phyloP scores from a whole-genome alignment of 2,113 vertebrate species.

The Nothoprocta pentlandii region DNA sequence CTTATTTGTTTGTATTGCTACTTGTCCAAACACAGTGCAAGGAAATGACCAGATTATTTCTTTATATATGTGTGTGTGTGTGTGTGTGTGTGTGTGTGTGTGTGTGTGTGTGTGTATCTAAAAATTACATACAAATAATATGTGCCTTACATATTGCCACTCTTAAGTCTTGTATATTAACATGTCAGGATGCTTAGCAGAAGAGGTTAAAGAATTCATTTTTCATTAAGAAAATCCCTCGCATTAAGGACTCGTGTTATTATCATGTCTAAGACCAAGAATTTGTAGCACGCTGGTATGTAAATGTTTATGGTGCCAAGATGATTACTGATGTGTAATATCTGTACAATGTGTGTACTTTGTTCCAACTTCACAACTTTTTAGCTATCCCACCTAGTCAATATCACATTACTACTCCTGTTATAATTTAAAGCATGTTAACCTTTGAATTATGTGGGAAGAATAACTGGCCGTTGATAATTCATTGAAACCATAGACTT shows the following conservation, averaged over 20 bases:
- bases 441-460: not conserved
- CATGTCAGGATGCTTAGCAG: not conserved
- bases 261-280: not conserved
- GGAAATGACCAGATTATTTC: not conserved
- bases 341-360: not conserved
- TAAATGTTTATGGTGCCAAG: not conserved
- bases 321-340: not conserved
- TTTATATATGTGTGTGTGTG: not conserved
- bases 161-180: not conserved
- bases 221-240: not conserved
- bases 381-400: not conserved
- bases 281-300: not conserved
- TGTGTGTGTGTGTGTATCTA: not conserved
- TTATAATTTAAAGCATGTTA: not conserved
- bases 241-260: not conserved
- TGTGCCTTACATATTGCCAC: not conserved
- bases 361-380: conserved; percentile 23
- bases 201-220: not conserved
- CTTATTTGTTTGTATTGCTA: not conserved
- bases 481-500: not conserved
- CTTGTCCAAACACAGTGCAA: not conserved
- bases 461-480: not conserved
- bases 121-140: not conserved
- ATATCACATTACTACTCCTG: not conserved
- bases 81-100: not conserved